Conservation (phyloP, 2,888 invertebrate genomes). For the Melinaea marsaeus region DNA sequence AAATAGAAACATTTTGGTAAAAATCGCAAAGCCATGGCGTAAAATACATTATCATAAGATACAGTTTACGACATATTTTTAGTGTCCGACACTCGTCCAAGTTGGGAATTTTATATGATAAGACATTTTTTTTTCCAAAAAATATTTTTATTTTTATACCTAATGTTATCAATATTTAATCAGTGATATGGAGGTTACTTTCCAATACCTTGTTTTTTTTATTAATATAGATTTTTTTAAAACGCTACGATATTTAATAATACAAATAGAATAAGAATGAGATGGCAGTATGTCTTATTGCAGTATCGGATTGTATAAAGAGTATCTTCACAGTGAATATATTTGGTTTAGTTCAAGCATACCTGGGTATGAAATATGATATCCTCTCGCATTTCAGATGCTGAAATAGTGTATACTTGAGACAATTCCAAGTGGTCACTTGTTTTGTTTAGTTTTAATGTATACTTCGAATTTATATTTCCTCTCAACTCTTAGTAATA, state of each 20-base stretch:
- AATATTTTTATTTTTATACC: too few relatives aligned
- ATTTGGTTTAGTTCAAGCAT: conserved; percentile 64
- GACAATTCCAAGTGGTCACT: not conserved
- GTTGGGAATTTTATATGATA: conserved; percentile 38
- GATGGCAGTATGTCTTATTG: not conserved
- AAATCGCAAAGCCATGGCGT: conserved; percentile 52
- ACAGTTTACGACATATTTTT: conserved; percentile 54
- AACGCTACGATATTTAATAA: too few relatives aligned
- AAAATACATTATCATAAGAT: conserved; percentile 68
- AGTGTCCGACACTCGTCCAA: conserved; percentile 49
- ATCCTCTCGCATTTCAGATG: conserved; percentile 38
- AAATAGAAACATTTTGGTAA: conserved; percentile 47
- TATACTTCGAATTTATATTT: not conserved
- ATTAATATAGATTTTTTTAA: too few relatives aligned
- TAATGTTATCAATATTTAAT: too few relatives aligned
- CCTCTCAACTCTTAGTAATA: not conserved
- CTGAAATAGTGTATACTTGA: conserved; percentile 17
- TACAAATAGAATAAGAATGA: too few relatives aligned
- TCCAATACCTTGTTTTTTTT: too few relatives aligned
- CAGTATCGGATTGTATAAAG: conserved; percentile 40
- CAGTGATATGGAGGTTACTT: too few relatives aligned
- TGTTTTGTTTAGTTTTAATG: not conserved
- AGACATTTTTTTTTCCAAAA: conserved; percentile 11
- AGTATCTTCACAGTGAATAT: conserved; percentile 55
- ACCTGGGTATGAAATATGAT: conserved; percentile 66